Evolutionary conservation across 2,113 vertebrate genomes (phyloP).

Genomic region (human): GRCh38 chr5:61330501-61331000

Average conservation of each 20-base stretch:
- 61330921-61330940: background rate
- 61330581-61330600: constrained; percentile 47
- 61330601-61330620: constrained; percentile 52
- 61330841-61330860: background rate
- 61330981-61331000: background rate
- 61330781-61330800: background rate
- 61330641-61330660: constrained; percentile 41
- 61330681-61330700: constrained; percentile 6
- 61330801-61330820: background rate
- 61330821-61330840: background rate
- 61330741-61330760: constrained; percentile 23
- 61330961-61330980: too few species aligned
- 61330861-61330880: rapidly evolving
- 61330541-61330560: constrained; percentile 6
- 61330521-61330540: constrained; percentile 21
- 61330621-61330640: constrained; percentile 43
- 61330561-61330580: constrained; percentile 41
- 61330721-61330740: background rate
- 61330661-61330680: background rate
- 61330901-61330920: background rate
- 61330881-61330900: background rate
- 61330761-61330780: background rate
- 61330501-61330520: background rate
- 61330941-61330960: rapidly evolving
- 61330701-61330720: background rate